phyloP scores from a whole-genome alignment of 2,888 invertebrate species.

The Tenthredo amoena region DNA sequence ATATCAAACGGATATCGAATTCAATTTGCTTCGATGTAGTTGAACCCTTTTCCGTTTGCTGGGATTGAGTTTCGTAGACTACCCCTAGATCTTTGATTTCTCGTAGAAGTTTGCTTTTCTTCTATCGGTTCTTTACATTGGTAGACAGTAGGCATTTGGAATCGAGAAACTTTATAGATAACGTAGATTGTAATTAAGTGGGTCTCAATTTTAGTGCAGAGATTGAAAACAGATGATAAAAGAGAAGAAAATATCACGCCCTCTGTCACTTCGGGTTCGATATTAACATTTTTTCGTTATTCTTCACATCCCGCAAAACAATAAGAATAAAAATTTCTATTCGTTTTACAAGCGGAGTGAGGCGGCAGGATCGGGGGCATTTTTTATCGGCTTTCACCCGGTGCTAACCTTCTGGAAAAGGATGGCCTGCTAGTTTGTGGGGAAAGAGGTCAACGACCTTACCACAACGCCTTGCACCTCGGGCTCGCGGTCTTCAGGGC shows the following conservation, averaged over 20 bases:
- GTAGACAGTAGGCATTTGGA: not conserved
- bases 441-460: constrained; percentile 73
- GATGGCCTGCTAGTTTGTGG: constrained; percentile 62
- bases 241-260: not conserved
- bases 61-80: constrained; percentile 23
- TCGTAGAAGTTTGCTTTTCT: constrained; percentile 28
- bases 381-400: constrained; percentile 68
- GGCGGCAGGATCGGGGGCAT: constrained; percentile 21
- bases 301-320: not conserved
- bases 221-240: not conserved
- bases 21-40: not conserved
- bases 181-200: not conserved
- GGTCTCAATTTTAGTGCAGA: not conserved
- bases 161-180: not conserved
- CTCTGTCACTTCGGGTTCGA: not conserved
- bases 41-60: constrained; percentile 46
- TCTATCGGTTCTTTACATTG: not conserved
- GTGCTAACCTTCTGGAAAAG: constrained; percentile 49
- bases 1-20: constrained; percentile 2
- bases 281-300: not conserved
- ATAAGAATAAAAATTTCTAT: not conserved
- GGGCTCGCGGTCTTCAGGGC: constrained; percentile 41
- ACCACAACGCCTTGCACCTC: constrained; percentile 25
- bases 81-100: not conserved
- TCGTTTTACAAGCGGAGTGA: not conserved